Base-by-base conservation (phyloP, 2,113 vertebrate genomes). In the Recurvirostra avosetta region DNA sequence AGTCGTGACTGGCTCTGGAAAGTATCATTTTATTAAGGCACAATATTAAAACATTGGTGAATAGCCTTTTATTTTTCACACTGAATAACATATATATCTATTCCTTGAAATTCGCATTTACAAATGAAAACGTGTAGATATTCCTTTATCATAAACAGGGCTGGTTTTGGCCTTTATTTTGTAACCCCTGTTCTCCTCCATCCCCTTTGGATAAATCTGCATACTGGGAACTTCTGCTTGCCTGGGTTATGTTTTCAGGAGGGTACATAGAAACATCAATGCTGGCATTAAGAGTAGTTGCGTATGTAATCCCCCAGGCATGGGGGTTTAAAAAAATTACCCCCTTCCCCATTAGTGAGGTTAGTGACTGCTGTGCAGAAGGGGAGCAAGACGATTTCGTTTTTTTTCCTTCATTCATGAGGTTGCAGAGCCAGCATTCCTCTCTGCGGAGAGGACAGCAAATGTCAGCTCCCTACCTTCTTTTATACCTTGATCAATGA, bases 1-100 rank as follows among this genome's bases (percentile, higher is more conserved):
- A 97, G 63, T 83, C 92, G 65, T 53, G 71, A 94, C 82, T 92
- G 53, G 36, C 58, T 95, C 63, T 77, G n/a, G 38, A 73, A 88
- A 47, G 68, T 63, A 50, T 62, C 10, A 25, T 80, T 92, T 79
- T 79, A 66, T 89, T 58, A 88, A 92, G n/a, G 36, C 29, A 70
- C 72, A 70, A 68, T 63, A 83, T 58, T 70, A 88, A 88, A 96
- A 95, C 47, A 86, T 38, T n/a, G 13, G 19, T 26, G 38, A 88
- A 65, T 32, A 94, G 55, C 34, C 72, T 92, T 94, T 94, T 92
- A 40, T 86, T 76, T 88, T 88, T 90, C n/a, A 67, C 27, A 53
- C 18, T 62, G 55, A 70, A 62, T 83, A 65, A 52, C 36, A n/a
- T 52, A 36, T 6, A 26, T 56, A 10, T 20, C 7, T 65, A 34